phyloP scores from a whole-genome alignment of 53 echinoderm and acorn worm genomes.

The Mesocentrotus franciscanus region DNA sequence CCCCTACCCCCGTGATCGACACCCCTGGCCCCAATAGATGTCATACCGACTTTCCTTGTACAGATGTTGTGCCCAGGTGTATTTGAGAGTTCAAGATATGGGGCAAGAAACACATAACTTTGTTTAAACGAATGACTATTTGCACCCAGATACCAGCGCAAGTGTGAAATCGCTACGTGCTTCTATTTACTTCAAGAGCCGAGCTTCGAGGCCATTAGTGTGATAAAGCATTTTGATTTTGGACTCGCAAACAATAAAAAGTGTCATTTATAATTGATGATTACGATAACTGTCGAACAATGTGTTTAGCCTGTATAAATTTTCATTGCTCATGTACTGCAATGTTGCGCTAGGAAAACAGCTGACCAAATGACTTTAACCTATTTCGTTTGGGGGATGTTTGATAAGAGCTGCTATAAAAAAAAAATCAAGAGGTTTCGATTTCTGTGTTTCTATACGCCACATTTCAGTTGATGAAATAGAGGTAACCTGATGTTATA shows the following conservation, averaged over 20 bases:
- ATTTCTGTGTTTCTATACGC: neutral
- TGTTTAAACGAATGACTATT: slow-evolving; percentile 19
- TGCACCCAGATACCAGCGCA: neutral
- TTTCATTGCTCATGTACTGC: neutral
- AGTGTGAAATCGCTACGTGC: slow-evolving; percentile 24
- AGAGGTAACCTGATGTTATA: neutral
- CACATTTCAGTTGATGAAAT: neutral
- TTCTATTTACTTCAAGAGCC: neutral
- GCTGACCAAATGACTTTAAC: neutral
- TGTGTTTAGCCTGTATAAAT: neutral
- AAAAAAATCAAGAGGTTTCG: no score
- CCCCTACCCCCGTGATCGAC: no score
- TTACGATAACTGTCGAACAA: neutral
- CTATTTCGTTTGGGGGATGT: neutral
- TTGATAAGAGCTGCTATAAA: neutral
- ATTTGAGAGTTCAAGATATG: neutral
- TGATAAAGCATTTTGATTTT: neutral
- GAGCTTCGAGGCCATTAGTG: neutral
- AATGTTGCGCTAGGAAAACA: neutral
- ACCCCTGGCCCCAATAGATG: no score
- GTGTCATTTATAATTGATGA: slow-evolving; percentile 24
- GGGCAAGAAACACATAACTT: neutral
- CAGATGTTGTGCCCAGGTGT: neutral
- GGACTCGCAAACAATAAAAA: neutral
- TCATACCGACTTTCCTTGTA: no score